Percentiles rank a stretch among this genome's conserved stretches.
Conservation (phyloP, 2,113 vertebrate species). For the Xiphias gladius region DNA sequence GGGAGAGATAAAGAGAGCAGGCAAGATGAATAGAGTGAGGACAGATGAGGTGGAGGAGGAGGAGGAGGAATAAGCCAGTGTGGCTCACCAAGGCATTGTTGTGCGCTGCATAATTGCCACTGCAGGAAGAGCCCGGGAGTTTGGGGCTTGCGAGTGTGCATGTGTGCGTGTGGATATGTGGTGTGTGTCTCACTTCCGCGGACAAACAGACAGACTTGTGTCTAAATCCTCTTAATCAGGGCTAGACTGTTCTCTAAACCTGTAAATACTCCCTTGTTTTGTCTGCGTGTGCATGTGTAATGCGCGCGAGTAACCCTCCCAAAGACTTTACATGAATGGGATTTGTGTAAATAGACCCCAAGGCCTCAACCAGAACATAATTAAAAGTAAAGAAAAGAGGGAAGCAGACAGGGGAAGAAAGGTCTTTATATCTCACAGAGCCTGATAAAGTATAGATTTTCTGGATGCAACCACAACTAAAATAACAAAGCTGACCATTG, state of each 20-base stretch:
- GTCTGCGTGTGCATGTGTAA: constrained; percentile 35
- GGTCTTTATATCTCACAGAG: constrained; percentile 19
- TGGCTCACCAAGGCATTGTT: constrained; percentile 44
- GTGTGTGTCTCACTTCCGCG: constrained; percentile 15
- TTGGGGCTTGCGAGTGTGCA: constrained; percentile 10
- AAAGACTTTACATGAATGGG: constrained; percentile 68
- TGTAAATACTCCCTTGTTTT: constrained; percentile 52
- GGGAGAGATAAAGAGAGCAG: constrained; percentile 31
- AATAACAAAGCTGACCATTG: constrained; percentile 32
- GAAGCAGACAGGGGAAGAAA: constrained; percentile 22
- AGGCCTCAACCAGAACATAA: constrained; percentile 57
- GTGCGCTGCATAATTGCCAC: constrained; percentile 16
- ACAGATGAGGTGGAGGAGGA: constrained; percentile 31
- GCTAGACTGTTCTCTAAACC: constrained; percentile 40
- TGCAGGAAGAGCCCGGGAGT: constrained; percentile 33
- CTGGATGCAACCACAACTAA: not conserved
- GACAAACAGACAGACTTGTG: constrained; percentile 48
- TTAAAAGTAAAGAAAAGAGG: constrained; percentile 69
- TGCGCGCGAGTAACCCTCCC: constrained; percentile 44
- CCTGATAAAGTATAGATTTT: constrained; percentile 36
- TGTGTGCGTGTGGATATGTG: constrained; percentile 10
- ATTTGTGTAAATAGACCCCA: constrained; percentile 74
- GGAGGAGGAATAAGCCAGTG: constrained; percentile 31
- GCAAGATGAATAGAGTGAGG: constrained; percentile 37
- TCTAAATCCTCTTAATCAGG: constrained; percentile 73